Base-by-base conservation (phyloP, 2,888 invertebrate species). In the Epiblema foenella region DNA sequence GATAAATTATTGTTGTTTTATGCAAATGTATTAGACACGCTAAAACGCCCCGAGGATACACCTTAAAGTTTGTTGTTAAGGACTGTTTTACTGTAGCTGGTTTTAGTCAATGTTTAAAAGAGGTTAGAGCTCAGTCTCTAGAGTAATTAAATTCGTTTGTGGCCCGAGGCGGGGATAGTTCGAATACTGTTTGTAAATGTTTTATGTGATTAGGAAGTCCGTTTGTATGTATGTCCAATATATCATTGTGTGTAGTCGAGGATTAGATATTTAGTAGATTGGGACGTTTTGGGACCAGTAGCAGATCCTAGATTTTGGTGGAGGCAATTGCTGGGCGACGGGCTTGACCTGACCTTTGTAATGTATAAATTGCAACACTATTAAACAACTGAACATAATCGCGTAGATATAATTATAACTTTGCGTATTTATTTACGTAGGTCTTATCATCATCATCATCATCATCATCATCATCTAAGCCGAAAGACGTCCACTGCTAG, bases 1-100 rank as follows among this genome's bases (percentile, higher is more conserved):
- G 85, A 89, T 93, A 90, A 93, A 87, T 87, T 91, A 93, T 93
- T 84, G 88, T 88, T 85, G 81, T 89, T 91, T 93, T 90, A 93
- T 93, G 93, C 91, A 90, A 93, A 93, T 93, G 86, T 17, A 72
- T 76, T 79, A 65, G 29, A 37, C 49, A 20, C 18, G 18, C 18
- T 54, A 37, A 52, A 18, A 64, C 39, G 37, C 52, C 20, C 5
- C 9, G 9, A 39, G 33, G 18, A 9, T 18, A 5, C 11, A 54
- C 64, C 54, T 54, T 54, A 18, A 54, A 20, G 39, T 20, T 3
- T 54, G n/a, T 7, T 0, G 0, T 39, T 64, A 54, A 64, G 37
- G n/a, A 0, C 51, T 39, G 17, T 39, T n/a, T 52, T 64, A n/a
- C 10, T 37, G 39, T 54, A 39, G 39, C 52, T 17, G 15, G 4